phyloP scores from a whole-genome alignment of 2,113 vertebrate genomes.

The Pholis gunnellus region DNA sequence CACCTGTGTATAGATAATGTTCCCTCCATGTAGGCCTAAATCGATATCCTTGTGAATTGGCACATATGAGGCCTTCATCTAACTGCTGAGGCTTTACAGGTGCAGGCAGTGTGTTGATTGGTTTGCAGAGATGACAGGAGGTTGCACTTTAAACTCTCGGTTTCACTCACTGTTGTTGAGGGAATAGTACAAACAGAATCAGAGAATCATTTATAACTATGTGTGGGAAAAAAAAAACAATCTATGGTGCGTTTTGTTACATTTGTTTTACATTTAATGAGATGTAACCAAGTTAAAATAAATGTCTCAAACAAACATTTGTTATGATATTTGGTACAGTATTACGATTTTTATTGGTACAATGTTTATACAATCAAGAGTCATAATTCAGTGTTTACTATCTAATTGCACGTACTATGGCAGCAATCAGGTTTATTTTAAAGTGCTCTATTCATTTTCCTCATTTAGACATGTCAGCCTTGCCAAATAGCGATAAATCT shows the following conservation, averaged over 20 bases:
- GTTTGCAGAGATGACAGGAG: slow-evolving; percentile 34
- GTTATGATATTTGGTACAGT: slow-evolving; percentile 18
- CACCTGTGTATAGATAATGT: slow-evolving; percentile 78
- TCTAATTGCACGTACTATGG: not conserved
- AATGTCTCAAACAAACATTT: slow-evolving; percentile 58
- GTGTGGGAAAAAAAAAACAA: not conserved
- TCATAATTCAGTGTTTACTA: not conserved
- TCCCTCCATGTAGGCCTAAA: not conserved
- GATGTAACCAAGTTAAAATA: slow-evolving; percentile 66
- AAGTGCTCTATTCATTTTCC: slow-evolving; percentile 14
- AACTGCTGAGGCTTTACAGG: slow-evolving; percentile 45
- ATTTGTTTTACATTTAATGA: slow-evolving; percentile 63
- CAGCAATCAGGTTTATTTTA: not conserved
- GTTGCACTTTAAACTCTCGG: slow-evolving; percentile 57
- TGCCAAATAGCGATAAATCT: not conserved
- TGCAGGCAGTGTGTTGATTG: slow-evolving; percentile 30
- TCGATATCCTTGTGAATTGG: slow-evolving; percentile 30
- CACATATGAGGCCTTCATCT: slow-evolving; percentile 69
- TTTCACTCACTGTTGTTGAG: slow-evolving; percentile 41
- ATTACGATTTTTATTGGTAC: not conserved
- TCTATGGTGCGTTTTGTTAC: slow-evolving; percentile 75
- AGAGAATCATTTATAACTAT: not conserved
- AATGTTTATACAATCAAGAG: slow-evolving; percentile 25
- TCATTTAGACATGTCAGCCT: not conserved
- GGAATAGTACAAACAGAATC: slow-evolving; percentile 19